These are phyloP conservation scores for Callipepla squamata DNA, from an alignment of 2,113 vertebrate genomes.

Conservation along the genomic window DNA sequence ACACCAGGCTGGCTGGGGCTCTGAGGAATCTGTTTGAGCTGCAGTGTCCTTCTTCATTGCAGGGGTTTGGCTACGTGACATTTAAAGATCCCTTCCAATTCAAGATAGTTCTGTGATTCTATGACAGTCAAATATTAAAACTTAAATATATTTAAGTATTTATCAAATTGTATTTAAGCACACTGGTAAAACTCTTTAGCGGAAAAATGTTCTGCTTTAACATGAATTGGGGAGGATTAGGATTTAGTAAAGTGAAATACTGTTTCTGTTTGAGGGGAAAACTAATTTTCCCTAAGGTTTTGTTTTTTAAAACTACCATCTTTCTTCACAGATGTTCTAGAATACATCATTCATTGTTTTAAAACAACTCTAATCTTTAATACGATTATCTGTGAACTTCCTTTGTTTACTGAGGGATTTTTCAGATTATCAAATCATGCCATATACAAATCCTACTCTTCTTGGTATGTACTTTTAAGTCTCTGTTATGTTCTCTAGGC, in stretches of 20 bases:
- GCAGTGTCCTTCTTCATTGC: too few relatives aligned
- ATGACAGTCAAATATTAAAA: not conserved
- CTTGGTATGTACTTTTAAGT: accelerated
- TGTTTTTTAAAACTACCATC: not conserved
- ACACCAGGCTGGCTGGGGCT: too few relatives aligned
- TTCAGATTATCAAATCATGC: conserved; percentile 49
- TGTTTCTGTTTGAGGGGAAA: not conserved
- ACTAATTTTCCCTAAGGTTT: conserved; percentile 9
- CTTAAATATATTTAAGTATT: not conserved
- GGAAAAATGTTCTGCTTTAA: not conserved
- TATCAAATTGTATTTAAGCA: not conserved
- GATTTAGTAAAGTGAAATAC: conserved; percentile 32
- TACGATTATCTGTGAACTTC: conserved; percentile 52
- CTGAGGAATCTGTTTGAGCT: too few relatives aligned
- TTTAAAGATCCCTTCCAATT: too few relatives aligned
- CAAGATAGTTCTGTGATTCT: too few relatives aligned
- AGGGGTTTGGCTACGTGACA: too few relatives aligned
- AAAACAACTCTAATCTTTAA: conserved; percentile 62
- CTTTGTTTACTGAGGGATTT: conserved; percentile 64
- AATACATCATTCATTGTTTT: conserved; percentile 53
- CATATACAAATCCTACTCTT: conserved; percentile 23
- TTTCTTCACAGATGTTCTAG: not conserved
- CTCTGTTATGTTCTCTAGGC: not conserved
- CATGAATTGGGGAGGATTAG: conserved; percentile 12
- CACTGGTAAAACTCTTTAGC: not conserved